phyloP scores from a whole-genome alignment of 2,113 vertebrate genomes.

The Megaceryle maxima region DNA sequence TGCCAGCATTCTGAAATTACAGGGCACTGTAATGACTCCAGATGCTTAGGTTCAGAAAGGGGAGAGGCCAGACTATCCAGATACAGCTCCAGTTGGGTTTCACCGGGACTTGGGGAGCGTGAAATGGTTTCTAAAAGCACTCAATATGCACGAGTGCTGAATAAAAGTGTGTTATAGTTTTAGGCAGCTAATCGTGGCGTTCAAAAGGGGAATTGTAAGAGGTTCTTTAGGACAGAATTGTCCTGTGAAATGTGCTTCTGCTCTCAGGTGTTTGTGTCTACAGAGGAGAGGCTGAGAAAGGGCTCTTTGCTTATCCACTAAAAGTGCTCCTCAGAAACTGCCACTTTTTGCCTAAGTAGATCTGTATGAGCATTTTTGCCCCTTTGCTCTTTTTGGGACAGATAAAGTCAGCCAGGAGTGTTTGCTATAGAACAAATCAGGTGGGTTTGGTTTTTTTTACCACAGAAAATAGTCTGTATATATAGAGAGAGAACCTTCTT shows the following conservation, averaged over 20 bases:
- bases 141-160: background rate
- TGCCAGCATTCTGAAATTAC: conserved; percentile 27
- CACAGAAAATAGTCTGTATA: background rate
- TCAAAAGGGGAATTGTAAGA: background rate
- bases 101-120: background rate
- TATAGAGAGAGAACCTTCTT: background rate
- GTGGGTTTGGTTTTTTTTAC: background rate
- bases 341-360: background rate
- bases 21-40: background rate
- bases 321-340: background rate
- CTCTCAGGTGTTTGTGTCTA: background rate
- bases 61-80: background rate
- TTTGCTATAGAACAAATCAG: background rate
- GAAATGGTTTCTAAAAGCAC: too few relatives aligned
- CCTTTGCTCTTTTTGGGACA: background rate
- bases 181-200: background rate
- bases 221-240: background rate
- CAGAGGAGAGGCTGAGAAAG: background rate
- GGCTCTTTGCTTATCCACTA: background rate
- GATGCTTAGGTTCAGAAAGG: background rate
- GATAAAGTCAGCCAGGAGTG: background rate
- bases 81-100: background rate
- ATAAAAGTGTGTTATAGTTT: background rate
- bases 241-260: background rate
- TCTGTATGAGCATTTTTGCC: background rate